Percentiles rank a stretch among this genome's conserved stretches.
Evolutionary conservation across 1,140 invertebrate genomes (phyloP).

Genomic region (Drosophila triauraria): DNA sequence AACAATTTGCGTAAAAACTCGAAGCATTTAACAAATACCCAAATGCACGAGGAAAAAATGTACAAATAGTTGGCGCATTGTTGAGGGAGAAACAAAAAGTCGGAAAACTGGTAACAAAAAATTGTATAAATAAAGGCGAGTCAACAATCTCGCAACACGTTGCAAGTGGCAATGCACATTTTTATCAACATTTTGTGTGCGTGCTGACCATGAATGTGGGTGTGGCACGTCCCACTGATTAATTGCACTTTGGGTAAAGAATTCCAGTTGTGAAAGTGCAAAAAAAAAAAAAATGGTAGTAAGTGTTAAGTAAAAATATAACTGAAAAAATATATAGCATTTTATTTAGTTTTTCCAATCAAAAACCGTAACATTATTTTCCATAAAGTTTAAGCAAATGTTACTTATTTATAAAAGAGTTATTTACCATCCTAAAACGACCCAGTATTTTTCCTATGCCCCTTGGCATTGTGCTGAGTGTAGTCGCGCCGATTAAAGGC

Average conservation of each 20-base stretch:
- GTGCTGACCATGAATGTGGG: constrained; percentile 62
- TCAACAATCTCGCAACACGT: constrained; percentile 81
- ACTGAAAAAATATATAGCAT: background rate
- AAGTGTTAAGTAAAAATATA: background rate
- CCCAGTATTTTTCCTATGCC: background rate
- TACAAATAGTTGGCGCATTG: constrained; percentile 59
- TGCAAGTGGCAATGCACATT: constrained; percentile 74
- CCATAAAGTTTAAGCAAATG: too few relatives aligned
- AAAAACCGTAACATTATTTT: background rate
- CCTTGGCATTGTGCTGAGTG: background rate
- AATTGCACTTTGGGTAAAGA: constrained; percentile 62
- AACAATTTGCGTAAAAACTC: constrained; percentile 59
- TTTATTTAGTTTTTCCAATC: too few relatives aligned
- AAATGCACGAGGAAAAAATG: constrained; percentile 34
- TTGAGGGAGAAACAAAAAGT: constrained; percentile 19
- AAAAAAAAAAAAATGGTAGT: constrained; percentile 4
- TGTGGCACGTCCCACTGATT: constrained; percentile 76
- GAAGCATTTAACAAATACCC: constrained; percentile 56
- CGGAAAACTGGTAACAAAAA: constrained; percentile 33
- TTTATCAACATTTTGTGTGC: constrained; percentile 69
- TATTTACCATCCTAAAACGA: too few relatives aligned
- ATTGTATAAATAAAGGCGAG: constrained; percentile 54
- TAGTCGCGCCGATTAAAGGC: constrained; percentile 10
- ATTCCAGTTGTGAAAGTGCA: constrained; percentile 27
- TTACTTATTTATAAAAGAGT: too few relatives aligned